Base-by-base conservation (phyloP, 2,888 invertebrate genomes). In the Gymnoscelis rufifasciata region DNA sequence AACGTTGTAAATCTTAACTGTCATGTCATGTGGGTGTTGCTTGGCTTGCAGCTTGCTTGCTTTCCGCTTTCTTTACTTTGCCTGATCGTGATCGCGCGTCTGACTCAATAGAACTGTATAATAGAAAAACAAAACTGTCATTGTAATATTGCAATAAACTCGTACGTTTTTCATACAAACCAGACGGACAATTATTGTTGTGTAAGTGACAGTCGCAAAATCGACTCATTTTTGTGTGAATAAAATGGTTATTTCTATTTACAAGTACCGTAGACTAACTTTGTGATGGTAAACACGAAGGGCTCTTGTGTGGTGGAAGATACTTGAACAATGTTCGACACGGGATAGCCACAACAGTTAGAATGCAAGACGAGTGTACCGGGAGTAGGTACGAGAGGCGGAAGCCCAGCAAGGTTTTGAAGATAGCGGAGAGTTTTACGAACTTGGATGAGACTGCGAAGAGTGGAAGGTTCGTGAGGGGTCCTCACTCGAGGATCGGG, bases 401-500 rank as follows among this genome's bases (percentile, higher is more conserved):
- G 66, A 83, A 78, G 78, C 88, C 88, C 42, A 83, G 84, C 50
- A 89, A 88, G 64, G 88, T 89, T 65, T 64, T 89, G 68, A 87
- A 87, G 72, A 89, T 89, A 68, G 88, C 88, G 4, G 88, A 89
- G 72, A 89, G 88, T 62, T 89, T 89, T 66, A 89, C 88, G 51
- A 89, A 88, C 64, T 76, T 88, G 66, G 88, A 89, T 64, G 88
- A 88, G 65, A 79, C 73, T 6, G 87, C 88, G 3, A 88, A 86
- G 64, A 78, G 80, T 38, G 83, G 87, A 12, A 76, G 87, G 35
- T 88, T 80, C 56, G 82, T 87, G 59, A 71, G 86, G 15, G 87
- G 87, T 37, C 87, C 87, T 11, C 77, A 87, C 62, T 84, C 83
- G 49, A 83, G 79, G 65, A 60, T 74, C 44, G 83, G 84, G 19